A percentile compares a stretch with the other conserved stretches of the same genome.
Conservation (phyloP, 2,888 invertebrate genomes). For the Zelleria hepariella region DNA sequence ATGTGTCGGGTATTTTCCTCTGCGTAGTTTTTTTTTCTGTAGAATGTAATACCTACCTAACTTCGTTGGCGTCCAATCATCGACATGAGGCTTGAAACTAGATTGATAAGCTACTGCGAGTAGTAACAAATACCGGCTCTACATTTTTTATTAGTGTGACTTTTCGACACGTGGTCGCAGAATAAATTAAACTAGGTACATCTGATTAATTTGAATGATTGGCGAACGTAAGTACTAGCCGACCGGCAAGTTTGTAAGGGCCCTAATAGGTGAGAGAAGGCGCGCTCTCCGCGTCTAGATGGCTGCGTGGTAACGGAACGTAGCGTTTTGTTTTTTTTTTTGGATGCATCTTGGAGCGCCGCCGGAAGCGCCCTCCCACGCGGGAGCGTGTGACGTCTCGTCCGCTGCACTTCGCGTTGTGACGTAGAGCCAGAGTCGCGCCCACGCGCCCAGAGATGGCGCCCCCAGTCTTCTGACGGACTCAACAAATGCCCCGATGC, state of each 20-base stretch:
- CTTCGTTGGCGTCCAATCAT: no score
- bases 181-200: neutral
- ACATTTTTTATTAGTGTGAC: neutral
- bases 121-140: neutral
- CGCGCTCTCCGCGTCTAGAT: neutral
- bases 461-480: neutral
- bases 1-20: neutral
- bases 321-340: neutral
- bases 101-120: neutral
- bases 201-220: neutral
- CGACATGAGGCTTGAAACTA: neutral
- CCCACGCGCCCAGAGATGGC: neutral
- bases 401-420: neutral
- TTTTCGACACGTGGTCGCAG: neutral
- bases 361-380: neutral
- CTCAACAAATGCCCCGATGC: no score
- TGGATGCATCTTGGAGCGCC: neutral
- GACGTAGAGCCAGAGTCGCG: neutral
- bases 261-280: neutral
- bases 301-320: neutral
- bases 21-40: neutral
- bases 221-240: neutral
- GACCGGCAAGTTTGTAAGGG: neutral
- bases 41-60: neutral
- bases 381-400: neutral